phyloP scores from a whole-genome alignment of 37 sponge, comb jelly and placozoan genomes.

The Chondrosia reniformis region DNA sequence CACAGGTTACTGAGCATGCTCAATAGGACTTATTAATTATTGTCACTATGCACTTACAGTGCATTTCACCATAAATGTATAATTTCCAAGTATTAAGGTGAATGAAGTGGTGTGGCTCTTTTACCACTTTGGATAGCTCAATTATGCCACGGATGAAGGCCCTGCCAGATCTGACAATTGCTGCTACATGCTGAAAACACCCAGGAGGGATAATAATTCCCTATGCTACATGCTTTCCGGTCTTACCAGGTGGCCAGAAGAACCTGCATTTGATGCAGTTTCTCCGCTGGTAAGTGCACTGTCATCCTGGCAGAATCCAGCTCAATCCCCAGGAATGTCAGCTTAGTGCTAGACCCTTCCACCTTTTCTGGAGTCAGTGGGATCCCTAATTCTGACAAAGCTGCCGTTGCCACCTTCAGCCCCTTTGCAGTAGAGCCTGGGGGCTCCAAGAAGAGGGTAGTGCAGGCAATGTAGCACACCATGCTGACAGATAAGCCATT shows the following conservation, averaged over 20 bases:
- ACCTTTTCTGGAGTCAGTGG: slow-evolving; percentile 34
- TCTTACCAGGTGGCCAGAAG: background rate
- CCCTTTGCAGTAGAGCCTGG: background rate
- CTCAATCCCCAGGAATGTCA: slow-evolving; percentile 33
- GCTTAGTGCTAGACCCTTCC: slow-evolving; percentile 14
- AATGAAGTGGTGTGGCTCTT: slow-evolving; percentile 13
- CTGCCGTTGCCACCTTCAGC: background rate
- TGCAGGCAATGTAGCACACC: slow-evolving; percentile 10
- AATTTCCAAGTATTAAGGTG: too few species aligned
- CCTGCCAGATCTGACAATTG: slow-evolving; percentile 19
- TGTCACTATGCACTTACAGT: too few species aligned
- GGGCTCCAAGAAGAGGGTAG: slow-evolving; percentile 21
- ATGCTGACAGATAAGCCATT: slow-evolving; percentile 10
- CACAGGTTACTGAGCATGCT: too few species aligned
- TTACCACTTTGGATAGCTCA: background rate
- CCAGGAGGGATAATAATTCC: slow-evolving; percentile 27
- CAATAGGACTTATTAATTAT: too few species aligned
- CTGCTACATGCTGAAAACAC: slow-evolving; percentile 23
- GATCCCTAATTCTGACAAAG: slow-evolving; percentile 16
- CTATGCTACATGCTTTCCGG: slow-evolving; percentile 8
- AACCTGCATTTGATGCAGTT: background rate
- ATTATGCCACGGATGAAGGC: slow-evolving; percentile 23
- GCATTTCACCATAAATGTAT: too few species aligned
- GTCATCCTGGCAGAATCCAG: slow-evolving; percentile 24
- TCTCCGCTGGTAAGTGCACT: slow-evolving; percentile 16